Percentiles rank a stretch among this genome's conserved stretches.
Evolutionary conservation across 1,140 invertebrate species (phyloP).

Genomic region (Aphaenogaster floridana): DNA sequence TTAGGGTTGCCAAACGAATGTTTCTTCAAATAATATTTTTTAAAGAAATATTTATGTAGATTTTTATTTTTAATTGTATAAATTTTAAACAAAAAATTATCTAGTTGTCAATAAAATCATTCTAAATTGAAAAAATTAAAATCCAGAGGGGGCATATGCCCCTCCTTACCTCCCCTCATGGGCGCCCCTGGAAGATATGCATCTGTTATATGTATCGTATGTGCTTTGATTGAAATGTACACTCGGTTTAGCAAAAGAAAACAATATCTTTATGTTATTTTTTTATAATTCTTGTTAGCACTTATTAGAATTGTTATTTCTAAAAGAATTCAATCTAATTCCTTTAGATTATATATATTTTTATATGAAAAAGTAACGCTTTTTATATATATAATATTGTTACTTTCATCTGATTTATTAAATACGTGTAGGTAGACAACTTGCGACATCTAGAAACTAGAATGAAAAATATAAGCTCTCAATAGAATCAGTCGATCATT

Average conservation of each 20-base stretch:
- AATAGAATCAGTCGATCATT: slow-evolving; percentile 12
- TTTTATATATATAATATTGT: not conserved
- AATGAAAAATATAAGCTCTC: slow-evolving; percentile 10
- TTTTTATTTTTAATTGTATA: too few species aligned
- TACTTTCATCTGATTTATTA: not conserved
- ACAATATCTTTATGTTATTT: not conserved
- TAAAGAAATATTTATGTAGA: too few species aligned
- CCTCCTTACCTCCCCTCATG: too few species aligned
- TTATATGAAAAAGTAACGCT: not conserved
- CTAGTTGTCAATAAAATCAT: too few species aligned
- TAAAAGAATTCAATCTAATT: not conserved
- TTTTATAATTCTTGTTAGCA: not conserved
- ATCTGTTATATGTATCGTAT: not conserved
- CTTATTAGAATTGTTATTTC: not conserved
- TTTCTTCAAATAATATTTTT: too few species aligned
- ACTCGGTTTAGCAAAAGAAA: not conserved
- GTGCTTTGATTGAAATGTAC: not conserved
- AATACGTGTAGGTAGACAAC: not conserved
- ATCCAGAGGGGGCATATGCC: too few species aligned
- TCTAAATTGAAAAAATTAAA: too few species aligned
- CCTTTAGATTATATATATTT: not conserved
- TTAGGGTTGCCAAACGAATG: too few species aligned
- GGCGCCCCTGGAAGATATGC: not conserved
- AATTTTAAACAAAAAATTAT: too few species aligned
- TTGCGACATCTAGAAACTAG: not conserved